Evolutionary conservation across 2,797 vertebrate species (phyloP).

Genomic region (Acrossocheilus wenchowensis): DNA sequence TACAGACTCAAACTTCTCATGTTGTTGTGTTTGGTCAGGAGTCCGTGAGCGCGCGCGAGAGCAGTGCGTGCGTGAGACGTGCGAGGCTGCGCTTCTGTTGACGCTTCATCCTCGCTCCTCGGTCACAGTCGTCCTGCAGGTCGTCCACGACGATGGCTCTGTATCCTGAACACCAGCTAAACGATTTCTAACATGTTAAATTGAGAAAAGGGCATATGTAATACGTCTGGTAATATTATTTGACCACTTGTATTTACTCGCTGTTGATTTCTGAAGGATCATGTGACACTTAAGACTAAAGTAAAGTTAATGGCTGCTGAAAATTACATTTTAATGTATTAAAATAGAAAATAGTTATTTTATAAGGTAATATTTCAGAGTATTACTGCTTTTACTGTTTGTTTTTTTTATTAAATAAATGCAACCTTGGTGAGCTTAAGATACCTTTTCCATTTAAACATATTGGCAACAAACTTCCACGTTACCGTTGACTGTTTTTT

Average conservation of each 20-base stretch:
- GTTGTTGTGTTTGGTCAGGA: conserved; percentile 67
- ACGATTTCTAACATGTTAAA: background rate
- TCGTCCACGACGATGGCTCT: conserved; percentile 86
- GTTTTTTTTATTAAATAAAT: background rate
- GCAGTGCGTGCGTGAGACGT: conserved; percentile 86
- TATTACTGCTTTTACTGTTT: background rate
- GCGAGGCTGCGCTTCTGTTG: conserved; percentile 83
- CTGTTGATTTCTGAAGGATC: background rate
- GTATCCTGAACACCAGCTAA: conserved; percentile 81
- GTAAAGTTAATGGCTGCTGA: background rate
- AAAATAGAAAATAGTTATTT: background rate
- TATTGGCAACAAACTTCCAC: background rate
- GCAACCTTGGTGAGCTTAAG: background rate
- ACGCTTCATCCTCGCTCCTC: conserved; percentile 89
- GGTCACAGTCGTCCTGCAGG: conserved; percentile 86
- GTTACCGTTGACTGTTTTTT: background rate
- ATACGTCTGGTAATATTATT: background rate
- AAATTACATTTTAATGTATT: background rate
- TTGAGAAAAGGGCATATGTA: background rate
- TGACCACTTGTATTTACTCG: background rate
- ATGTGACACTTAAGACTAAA: background rate
- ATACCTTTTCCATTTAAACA: background rate
- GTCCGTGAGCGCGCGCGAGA: conserved; percentile 85
- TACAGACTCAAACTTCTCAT: background rate
- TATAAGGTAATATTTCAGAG: background rate